Evolutionary conservation across 2,888 invertebrate species (phyloP), one percentile per base, ranked within the genome.

Genomic region (Thymelicus acteon): DNA sequence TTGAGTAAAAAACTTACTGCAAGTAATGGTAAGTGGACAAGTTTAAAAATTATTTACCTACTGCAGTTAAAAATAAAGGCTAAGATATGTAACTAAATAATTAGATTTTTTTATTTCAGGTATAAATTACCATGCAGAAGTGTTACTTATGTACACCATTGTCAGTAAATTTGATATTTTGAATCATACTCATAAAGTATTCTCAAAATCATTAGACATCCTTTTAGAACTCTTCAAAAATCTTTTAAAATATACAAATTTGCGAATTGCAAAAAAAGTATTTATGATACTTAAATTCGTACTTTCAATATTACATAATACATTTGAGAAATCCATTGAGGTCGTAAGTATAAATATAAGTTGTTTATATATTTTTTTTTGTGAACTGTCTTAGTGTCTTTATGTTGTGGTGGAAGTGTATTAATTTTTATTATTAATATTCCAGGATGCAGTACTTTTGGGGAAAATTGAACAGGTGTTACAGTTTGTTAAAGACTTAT

Each of bases 261-360:
- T 75, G 15, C 67, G 66, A 31, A 69, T 80, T 37, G 77, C 82
- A 44, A 76, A 79, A 67, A 67, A 75, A 58, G 74, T 80, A 15
- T 71, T 89, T 24, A 72, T 70, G 8, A 80, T 82, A 72, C 72
- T 80, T 5, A 85, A 81, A 48, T 82, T 80, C 72, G 60, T 85
- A 7, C 73, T 89, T 0, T 80, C 79, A 75, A 74, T 80, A 6
- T 73, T 82, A 48, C 74, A 73, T 24, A 73, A 75, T 15, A 72
- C 75, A 49, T 75, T 78, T 31, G 75, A 75, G 70, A 19, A 64
- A 48, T 71, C 76, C 57, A 60, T 69, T 24, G 60, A 65, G 60
- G 57, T 75, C 73, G 84, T 84, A 79, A 79, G 82, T 80, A 73
- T 73, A 68, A 44, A 67, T 19, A 24, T 54, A 7, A 4, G 39